These are phyloP conservation scores for Salticus scenicus DNA, from an alignment of 2,888 invertebrate species.

Conservation along the genomic window DNA sequence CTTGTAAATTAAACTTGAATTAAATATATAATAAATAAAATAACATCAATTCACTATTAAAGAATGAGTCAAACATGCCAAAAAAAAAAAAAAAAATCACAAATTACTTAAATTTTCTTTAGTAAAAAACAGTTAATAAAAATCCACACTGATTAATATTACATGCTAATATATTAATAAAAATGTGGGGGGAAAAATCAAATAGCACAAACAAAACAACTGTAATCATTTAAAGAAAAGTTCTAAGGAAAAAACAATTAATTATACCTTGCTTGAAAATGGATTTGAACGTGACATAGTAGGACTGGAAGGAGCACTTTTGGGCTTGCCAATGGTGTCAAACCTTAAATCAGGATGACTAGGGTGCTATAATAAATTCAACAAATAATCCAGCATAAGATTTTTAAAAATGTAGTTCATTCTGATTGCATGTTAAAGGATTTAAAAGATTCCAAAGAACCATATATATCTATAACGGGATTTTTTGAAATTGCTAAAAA, in stretches of 20 bases:
- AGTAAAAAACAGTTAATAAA: background rate
- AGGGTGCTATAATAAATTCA: conserved; percentile 58
- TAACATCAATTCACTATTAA: no score
- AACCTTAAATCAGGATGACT: conserved; percentile 64
- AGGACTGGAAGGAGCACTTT: conserved; percentile 71
- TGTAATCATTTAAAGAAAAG: background rate
- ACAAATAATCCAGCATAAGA: background rate
- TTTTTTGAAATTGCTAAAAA: no score
- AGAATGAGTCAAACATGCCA: no score
- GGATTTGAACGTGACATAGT: conserved; percentile 43
- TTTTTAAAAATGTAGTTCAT: no score
- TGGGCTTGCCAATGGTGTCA: conserved; percentile 54
- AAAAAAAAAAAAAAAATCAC: no score
- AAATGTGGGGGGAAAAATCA: background rate
- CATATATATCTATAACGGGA: no score
- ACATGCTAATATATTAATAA: background rate
- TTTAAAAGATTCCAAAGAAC: no score
- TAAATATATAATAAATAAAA: no score
- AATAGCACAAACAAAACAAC: background rate
- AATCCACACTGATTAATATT: background rate
- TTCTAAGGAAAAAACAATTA: background rate
- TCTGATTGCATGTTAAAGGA: no score
- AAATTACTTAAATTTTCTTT: no score
- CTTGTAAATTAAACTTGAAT: no score
- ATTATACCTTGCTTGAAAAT: conserved; percentile 50